Percentiles rank a stretch among this genome's conserved stretches.
Conservation (phyloP, 2,113 vertebrate genomes). For the Pangasianodon hypophthalmus region DNA sequence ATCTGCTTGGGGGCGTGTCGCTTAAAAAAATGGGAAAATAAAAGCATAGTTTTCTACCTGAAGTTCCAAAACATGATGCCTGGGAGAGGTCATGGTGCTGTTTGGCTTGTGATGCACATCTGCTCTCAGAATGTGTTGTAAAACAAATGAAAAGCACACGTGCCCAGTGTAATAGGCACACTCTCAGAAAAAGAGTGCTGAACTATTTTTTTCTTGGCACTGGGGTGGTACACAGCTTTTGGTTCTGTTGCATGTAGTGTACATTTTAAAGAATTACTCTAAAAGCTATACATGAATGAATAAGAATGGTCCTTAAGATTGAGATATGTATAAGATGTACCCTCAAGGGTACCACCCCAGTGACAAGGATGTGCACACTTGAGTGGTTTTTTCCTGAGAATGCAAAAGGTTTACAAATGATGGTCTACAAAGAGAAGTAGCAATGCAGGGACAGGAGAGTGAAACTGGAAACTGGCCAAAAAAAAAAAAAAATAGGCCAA, state of each 20-base stretch:
- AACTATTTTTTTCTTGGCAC: neutral
- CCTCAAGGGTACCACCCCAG: neutral
- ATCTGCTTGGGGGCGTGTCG: neutral
- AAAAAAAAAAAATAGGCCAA: too few relatives aligned
- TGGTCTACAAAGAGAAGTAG: neutral
- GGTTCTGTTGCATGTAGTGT: neutral
- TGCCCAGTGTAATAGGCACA: too few relatives aligned
- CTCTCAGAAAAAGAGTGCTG: neutral
- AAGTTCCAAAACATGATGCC: neutral
- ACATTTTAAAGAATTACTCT: neutral
- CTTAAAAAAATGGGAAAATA: too few relatives aligned
- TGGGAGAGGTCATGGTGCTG: neutral
- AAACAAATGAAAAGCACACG: neutral
- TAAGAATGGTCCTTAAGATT: too few relatives aligned
- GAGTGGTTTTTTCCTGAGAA: neutral
- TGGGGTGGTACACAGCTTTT: neutral
- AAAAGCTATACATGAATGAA: neutral
- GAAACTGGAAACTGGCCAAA: neutral
- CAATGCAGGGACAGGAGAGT: neutral
- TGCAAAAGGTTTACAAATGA: neutral
- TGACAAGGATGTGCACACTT: neutral
- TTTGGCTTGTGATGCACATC: neutral
- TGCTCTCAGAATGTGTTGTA: neutral
- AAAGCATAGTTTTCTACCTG: neutral
- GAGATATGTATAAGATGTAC: neutral